phyloP scores from a whole-genome alignment of 2,113 vertebrate species.

The Ciconia boyciana region DNA sequence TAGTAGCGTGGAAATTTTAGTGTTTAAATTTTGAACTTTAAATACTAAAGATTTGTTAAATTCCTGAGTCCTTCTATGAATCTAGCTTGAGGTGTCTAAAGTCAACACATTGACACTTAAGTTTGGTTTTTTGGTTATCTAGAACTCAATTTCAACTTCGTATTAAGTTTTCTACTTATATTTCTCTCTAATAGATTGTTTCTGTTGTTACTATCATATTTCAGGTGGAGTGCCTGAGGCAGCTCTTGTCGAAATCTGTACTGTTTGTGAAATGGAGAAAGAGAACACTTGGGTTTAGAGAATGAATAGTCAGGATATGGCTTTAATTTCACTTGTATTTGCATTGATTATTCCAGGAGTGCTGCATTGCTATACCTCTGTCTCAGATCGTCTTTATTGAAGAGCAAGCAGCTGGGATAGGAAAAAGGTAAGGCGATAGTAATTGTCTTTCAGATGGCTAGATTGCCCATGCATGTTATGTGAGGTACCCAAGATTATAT shows the following conservation, averaged over 20 bases:
- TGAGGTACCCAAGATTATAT: background rate
- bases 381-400: conserved; percentile 93
- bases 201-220: background rate
- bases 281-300: background rate
- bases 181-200: background rate
- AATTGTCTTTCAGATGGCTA: background rate
- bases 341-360: conserved; percentile 77
- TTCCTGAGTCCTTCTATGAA: background rate
- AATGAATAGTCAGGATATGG: background rate
- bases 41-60: background rate
- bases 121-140: background rate
- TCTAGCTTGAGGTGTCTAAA: background rate
- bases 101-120: background rate
- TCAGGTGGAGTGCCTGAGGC: background rate
- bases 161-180: background rate
- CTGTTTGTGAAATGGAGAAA: background rate
- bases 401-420: conserved; percentile 93
- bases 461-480: background rate
- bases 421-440: conserved; percentile 84
- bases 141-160: background rate
- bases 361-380: conserved; percentile 88
- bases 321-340: background rate
- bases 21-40: background rate
- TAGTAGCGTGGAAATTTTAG: background rate
- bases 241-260: background rate